phyloP scores from a whole-genome alignment of 2,888 invertebrate species.

The Tillus elongatus region DNA sequence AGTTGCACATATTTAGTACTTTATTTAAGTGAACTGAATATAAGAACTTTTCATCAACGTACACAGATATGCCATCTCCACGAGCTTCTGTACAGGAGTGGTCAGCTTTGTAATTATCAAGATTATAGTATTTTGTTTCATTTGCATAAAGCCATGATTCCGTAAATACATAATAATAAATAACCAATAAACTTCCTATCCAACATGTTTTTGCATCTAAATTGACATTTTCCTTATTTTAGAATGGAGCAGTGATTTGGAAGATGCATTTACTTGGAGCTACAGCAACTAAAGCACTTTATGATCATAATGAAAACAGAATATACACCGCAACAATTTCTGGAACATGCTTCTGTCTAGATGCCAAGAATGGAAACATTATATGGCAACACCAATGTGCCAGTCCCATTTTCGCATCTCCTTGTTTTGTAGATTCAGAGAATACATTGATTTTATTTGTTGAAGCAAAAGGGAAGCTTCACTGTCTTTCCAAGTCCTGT shows the following conservation, averaged over 20 bases:
- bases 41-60: no score
- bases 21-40: no score
- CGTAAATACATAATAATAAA: no score
- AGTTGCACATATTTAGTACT: no score
- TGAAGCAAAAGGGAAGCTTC: slow-evolving; percentile 49
- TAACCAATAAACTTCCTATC: no score
- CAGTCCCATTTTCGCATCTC: slow-evolving; percentile 59
- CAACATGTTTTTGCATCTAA: no score
- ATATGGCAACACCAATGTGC: slow-evolving; percentile 51
- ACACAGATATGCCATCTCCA: no score
- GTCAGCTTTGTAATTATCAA: no score
- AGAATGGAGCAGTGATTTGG: slow-evolving; percentile 45
- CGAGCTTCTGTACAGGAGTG: no score
- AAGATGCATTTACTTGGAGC: slow-evolving; percentile 40
- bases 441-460: slow-evolving; percentile 47
- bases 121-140: no score
- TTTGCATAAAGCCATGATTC: no score
- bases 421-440: slow-evolving; percentile 44
- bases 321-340: slow-evolving; percentile 49
- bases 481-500: slow-evolving; percentile 46
- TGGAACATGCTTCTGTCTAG: slow-evolving; percentile 47
- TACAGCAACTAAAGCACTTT: slow-evolving; percentile 44
- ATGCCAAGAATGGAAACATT: slow-evolving; percentile 43
- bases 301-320: slow-evolving; percentile 37
- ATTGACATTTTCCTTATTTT: no score